These are phyloP conservation scores for Vespertilio murinus DNA, from an alignment of 2,797 vertebrate genomes.

Conservation along the genomic window DNA sequence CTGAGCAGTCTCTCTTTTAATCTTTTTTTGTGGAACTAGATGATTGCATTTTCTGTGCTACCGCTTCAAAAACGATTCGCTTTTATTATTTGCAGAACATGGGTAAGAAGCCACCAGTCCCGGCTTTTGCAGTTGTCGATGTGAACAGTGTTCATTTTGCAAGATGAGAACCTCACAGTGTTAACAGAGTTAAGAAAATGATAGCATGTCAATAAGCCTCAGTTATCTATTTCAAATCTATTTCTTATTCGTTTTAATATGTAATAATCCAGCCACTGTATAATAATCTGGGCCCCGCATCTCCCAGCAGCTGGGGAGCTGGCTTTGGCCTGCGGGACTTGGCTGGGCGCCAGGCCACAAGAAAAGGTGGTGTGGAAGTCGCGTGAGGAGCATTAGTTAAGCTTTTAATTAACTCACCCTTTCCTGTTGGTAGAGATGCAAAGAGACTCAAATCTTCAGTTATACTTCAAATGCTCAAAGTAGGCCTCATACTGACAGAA, in stretches of 20 bases:
- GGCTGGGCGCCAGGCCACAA: slow-evolving; percentile 50
- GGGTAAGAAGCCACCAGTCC: background rate
- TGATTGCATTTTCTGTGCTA: background rate
- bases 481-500: background rate
- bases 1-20: background rate
- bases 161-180: background rate
- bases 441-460: background rate
- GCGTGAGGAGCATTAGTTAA: slow-evolving; percentile 59
- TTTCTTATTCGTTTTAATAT: slow-evolving; percentile 40
- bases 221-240: background rate
- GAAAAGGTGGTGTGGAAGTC: slow-evolving; percentile 21
- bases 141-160: fast-evolving
- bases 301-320: slow-evolving; percentile 41
- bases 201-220: background rate
- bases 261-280: slow-evolving; percentile 2
- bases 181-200: background rate
- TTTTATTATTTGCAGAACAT: slow-evolving; percentile 69
- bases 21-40: background rate
- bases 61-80: background rate
- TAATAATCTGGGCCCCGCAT: background rate
- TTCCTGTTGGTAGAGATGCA: background rate
- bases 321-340: slow-evolving; percentile 49
- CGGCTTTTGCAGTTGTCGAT: fast-evolving
- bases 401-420: slow-evolving; percentile 66
- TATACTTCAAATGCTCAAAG: background rate